Evolutionary conservation across 2,888 invertebrate genomes (phyloP), one percentile per base, ranked within the genome.

Genomic region (Ceraclea dissimilis): DNA sequence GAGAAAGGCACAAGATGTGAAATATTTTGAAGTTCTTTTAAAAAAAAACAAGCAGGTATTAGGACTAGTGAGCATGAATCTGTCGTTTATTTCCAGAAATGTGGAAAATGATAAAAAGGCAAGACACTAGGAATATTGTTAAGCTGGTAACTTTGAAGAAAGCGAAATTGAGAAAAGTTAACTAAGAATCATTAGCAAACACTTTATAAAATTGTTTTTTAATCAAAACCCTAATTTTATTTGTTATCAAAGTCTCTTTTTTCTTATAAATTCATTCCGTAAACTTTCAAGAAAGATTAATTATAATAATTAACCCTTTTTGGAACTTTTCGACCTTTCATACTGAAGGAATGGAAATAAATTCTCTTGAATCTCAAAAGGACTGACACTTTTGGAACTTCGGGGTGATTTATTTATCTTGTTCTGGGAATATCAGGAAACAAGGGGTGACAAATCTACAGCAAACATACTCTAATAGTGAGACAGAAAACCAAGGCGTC

Each of bases 231-330:
- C 8, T 39, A 39, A 39, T 39, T 39, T 39, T 39, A 39, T 39
- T 39, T 16, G 39, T 39, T 39, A 26, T 26, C 26, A n/a, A n/a
- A n/a, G 26, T 26, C 8, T 8, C 2, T 39, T 39, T 39, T 39
- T 39, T 39, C 39, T 2, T 13, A 13, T 13, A 39, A 39, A 39
- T 39, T 39, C 13, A 39, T 39, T 39, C 16, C 8, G 5, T n/a
- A 8, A 39, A 8, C 39, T 39, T 39, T 16, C 16, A 13, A 13
- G 39, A 16, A 39, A 39, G 39, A 39, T 39, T 39, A 39, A 39
- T 39, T 39, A 39, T 39, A 39, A 39, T 39, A 39, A 39, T 39
- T 39, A 39, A 39, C 39, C 39, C 39, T 39, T 39, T 31, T 39
- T 8, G 13, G 13, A 39, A 39, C n/a, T 39, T 39, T 16, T 13